These are phyloP conservation scores for Scolopax mira DNA, from an alignment of 2,113 vertebrate species.

Conservation along the genomic window DNA sequence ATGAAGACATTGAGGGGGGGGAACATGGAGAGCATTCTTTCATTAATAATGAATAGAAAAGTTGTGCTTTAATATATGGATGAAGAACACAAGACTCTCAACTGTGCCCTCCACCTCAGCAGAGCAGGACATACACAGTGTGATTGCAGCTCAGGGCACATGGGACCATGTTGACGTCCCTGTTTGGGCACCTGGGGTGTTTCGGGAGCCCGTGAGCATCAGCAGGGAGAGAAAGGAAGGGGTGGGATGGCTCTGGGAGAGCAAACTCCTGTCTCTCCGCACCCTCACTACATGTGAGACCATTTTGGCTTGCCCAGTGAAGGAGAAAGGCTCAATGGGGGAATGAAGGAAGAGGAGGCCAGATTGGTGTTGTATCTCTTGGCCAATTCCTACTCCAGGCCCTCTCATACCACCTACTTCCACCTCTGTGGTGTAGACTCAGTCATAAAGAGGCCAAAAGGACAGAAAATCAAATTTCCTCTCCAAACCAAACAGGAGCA, in stretches of 20 bases:
- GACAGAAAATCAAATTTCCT: background rate
- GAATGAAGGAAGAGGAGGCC: no score
- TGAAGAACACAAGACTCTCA: background rate
- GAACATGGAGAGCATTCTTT: background rate
- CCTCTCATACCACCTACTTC: accelerated
- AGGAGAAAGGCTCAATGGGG: background rate
- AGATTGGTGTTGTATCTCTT: background rate
- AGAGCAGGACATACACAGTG: no score
- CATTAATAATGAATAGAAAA: background rate
- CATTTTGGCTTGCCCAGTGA: accelerated
- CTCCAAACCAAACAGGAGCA: background rate
- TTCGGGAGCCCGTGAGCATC: background rate
- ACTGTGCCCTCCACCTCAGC: background rate
- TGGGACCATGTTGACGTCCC: background rate
- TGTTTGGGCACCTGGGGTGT: background rate
- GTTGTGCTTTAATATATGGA: background rate
- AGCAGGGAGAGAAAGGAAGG: background rate
- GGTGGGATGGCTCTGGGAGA: background rate
- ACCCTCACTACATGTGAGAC: background rate
- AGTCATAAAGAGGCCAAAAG: background rate
- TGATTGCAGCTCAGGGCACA: background rate
- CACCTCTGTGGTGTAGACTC: background rate
- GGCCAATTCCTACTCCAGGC: background rate
- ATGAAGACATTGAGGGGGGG: background rate
- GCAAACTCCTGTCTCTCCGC: background rate